Conservation (phyloP, 2,113 vertebrate species). For the Sula dactylatra region DNA sequence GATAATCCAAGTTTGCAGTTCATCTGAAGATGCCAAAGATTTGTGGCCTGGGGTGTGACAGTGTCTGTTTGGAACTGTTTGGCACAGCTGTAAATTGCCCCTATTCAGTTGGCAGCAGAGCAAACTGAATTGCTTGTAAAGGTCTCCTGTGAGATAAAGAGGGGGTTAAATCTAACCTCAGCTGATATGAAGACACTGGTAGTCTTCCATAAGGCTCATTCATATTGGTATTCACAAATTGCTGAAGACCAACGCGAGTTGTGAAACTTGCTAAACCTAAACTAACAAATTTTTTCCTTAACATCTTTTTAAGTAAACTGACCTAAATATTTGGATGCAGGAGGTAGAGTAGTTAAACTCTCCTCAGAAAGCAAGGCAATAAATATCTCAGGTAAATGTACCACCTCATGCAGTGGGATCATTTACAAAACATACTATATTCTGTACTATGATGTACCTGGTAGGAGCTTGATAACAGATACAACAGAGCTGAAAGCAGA, state of each 20-base stretch:
- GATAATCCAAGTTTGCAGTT: neutral
- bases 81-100: neutral
- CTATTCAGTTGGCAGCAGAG: neutral
- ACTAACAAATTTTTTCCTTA: neutral
- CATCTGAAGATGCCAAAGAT: neutral
- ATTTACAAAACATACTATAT: neutral
- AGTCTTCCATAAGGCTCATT: neutral
- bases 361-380: neutral
- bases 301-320: neutral
- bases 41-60: neutral
- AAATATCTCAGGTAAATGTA: neutral
- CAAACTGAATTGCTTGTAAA: neutral
- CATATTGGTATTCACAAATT: neutral
- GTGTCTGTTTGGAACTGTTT: neutral
- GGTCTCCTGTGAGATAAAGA: neutral
- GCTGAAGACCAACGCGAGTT: neutral
- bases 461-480: neutral
- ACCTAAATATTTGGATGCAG: neutral
- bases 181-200: neutral
- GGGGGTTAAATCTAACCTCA: neutral
- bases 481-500: neutral
- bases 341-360: neutral
- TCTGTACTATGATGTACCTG: neutral
- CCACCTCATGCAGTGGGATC: neutral
- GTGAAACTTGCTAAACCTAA: neutral